Base-by-base conservation (phyloP, 2,888 invertebrate species). In the Sphecodes monilicornis region DNA sequence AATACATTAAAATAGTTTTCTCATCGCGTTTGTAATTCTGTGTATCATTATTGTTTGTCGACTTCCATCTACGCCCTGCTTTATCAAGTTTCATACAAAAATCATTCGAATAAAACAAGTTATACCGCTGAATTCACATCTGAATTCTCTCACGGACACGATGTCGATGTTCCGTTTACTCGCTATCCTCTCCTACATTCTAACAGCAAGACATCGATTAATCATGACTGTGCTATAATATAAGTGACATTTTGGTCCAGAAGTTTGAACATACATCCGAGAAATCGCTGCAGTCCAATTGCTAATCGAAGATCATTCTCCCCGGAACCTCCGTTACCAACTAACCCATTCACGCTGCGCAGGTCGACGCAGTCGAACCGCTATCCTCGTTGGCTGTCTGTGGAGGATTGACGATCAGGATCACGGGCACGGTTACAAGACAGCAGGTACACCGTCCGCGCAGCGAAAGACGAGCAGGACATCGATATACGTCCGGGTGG, bases 401-500 rank as follows among this genome's bases (percentile, higher is more conserved):
- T 18, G 54, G 69, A 46, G 64, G 66, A 84, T 82, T 43, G 82
- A 78, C 82, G 75, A 83, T 70, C 39, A 39, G 64, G 50, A 64
- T 76, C 68, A 32, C 54, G 29, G 54, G 75, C 50, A 78, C 41
- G 74, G 64, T 39, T 74, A 71, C 72, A 60, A 39, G 66, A 60
- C 78, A 78, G 74, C 84, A 75, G 73, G 76, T 76, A 79, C 76
- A 57, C 54, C 43, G 57, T 22, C 64, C 54, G 68, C 68, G 11
- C 68, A 68, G 70, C 80, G 81, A 88, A 80, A 81, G 88, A 89
- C 81, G 80, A 80, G 78, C 84, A 77, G 78, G 72, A 81, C 86
- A 90, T 88, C 88, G 90, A 86, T 88, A 87, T 87, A 88, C 79
- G 83, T 87, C 75, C 79, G 73, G 84, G 85, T 86, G 88, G 82